Evolutionary conservation across 2,113 vertebrate genomes (phyloP), one percentile per base, ranked within the genome.

Genomic region (Gasterosteus nipponicus): DNA sequence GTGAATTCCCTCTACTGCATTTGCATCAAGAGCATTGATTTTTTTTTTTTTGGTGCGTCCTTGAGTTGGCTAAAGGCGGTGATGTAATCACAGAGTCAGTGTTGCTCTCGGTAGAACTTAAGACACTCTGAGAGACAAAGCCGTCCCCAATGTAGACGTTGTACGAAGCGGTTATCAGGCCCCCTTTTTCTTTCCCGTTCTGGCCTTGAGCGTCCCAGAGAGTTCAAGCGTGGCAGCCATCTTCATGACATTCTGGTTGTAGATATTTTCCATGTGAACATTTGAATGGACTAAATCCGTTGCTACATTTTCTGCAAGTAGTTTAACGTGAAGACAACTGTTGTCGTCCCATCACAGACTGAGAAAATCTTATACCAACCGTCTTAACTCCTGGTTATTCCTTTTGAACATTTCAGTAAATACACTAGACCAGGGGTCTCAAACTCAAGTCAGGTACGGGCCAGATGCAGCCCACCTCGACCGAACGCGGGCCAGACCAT

Each of bases 51-150:
- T 29, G 82, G 83, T 68, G 80, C 72, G 88, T 89, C 90, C 85
- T 90, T 92, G 90, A 84, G 75, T 89, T 79, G 59, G 83, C 85
- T 81, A n/a, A 85, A 90, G 88, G 80, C 87, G 38, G 75, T 91
- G 92, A 91, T 93, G 92, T 91, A 91, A 93, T 83, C 83, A 81
- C 78, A 67, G 86, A 93, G 86, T 87, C 89, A 82, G 86, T 61
- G 80, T 91, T 91, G 87, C 89, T 76, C 83, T 82, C 51, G 15
- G 62, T 72, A 66, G 47, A 80, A 72, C 51, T 81, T 64, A 33
- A 70, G 64, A 76, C 73, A 15, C 39, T n/a, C 73, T 78, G 15
- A 39, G 66, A 82, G 81, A 86, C 77, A n/a, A 29, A 75, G 69
- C 60, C 46, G 0, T 80, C 56, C 54, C 75, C 65, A 56, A 39